Evolutionary conservation across 2,888 invertebrate genomes (phyloP), one percentile per base, ranked within the genome.

Genomic region (Ctena decussata): DNA sequence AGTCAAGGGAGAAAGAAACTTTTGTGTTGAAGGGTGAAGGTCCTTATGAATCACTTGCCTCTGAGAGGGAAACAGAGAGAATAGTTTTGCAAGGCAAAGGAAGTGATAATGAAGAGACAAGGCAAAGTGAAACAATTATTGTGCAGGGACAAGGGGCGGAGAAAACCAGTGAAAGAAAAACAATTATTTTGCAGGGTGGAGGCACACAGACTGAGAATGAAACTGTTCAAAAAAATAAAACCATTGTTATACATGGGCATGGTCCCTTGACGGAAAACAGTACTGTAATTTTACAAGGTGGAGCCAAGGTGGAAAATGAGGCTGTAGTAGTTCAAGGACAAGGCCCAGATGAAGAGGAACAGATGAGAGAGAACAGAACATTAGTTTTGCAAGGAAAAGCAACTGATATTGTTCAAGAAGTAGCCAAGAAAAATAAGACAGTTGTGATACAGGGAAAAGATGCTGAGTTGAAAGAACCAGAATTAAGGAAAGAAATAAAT

Each of bases 181-280:
- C 30, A 8, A 24, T 60, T 35, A 24, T 65, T 65, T 65, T 35
- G 21, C 65, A 65, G 5, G 65, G 65, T 6, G 35, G 35, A 12
- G 35, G 65, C 8, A 3, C 65, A 35, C 11, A 30, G 18, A 27
- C 3, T 60, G 30, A 37, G 3, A 12, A 30, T 72, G 44, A 8
- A 15, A n/a, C 30, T 8, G 21, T 69, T 6, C 6, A 72, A 41
- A 18, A 35, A 60, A 82, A 70, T 27, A 65, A 72, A n/a, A 71
- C 74, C 32, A 37, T 82, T 24, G 35, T 75, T 35, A 44, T 82
- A 27, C 57, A 30, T 30, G 82, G 77, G 60, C 57, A 65, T 1
- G n/a, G 27, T 65, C 46, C 35, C 24, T 30, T 57, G 53, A 41
- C 3, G 12, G 30, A 57, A 65, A 60, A 60, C 15, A 74, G 60